A percentile compares a stretch with the other conserved stretches of the same genome.
Evolutionary conservation across 2,888 invertebrate genomes (phyloP).

Genomic region (Loripinus fragilis): DNA sequence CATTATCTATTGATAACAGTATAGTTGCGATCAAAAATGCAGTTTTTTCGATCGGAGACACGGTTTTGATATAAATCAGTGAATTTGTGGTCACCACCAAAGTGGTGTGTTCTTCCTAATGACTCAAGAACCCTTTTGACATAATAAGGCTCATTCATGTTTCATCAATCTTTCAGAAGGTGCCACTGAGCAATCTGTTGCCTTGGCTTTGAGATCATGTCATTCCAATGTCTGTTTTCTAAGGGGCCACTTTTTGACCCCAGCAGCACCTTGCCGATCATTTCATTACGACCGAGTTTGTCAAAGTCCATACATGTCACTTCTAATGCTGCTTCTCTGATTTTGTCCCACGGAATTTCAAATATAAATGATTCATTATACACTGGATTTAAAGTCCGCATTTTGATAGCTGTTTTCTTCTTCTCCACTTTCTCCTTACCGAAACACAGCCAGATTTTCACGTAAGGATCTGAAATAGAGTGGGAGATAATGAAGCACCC

Average conservation of each 20-base stretch:
- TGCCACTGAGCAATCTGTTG: slow-evolving; percentile 99
- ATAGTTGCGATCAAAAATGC: no score
- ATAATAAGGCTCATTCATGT: background rate
- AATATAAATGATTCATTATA: slow-evolving; percentile 98
- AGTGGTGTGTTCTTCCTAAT: no score
- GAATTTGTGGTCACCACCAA: no score
- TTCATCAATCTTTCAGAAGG: slow-evolving; percentile 89
- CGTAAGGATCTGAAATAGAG: slow-evolving; percentile 93
- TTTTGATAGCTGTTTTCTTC: slow-evolving; percentile 92
- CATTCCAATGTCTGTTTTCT: slow-evolving; percentile 99
- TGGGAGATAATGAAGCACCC: background rate
- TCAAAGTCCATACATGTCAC: slow-evolving; percentile 99
- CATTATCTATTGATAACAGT: no score
- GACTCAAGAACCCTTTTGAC: background rate
- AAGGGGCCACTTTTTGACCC: slow-evolving; percentile 92
- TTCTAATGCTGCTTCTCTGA: slow-evolving; percentile 95
- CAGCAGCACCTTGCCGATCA: slow-evolving; percentile 89
- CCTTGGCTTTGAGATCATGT: slow-evolving; percentile 98
- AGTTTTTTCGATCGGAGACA: no score
- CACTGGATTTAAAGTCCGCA: slow-evolving; percentile 93
- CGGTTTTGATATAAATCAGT: no score
- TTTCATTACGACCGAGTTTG: slow-evolving; percentile 96
- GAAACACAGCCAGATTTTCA: slow-evolving; percentile 98
- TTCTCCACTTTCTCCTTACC: slow-evolving; percentile 97
- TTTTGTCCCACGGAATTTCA: slow-evolving; percentile 98